Conservation (phyloP, 2,113 vertebrate species). For the Varanus komodoensis region DNA sequence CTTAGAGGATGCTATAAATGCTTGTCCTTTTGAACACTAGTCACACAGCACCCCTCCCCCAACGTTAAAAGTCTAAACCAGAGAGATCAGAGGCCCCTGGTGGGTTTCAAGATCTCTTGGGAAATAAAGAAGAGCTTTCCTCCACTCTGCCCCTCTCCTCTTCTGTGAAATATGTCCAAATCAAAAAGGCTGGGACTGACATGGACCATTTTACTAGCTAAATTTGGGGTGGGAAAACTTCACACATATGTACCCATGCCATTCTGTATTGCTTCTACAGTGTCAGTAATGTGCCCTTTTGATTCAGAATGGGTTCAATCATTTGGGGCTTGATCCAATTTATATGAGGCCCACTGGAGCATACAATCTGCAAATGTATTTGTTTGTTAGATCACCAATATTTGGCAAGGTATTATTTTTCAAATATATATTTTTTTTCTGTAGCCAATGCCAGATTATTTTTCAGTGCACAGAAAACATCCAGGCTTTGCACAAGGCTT, state of each 20-base stretch:
- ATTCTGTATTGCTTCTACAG: background rate
- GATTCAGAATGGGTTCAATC: background rate
- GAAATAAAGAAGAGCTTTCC: background rate
- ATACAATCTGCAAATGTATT: background rate
- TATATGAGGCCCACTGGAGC: background rate
- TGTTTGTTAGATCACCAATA: too few relatives aligned
- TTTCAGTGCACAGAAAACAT: background rate
- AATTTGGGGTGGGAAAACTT: conserved; percentile 1
- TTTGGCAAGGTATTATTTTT: background rate
- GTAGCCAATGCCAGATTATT: background rate
- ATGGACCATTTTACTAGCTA: background rate
- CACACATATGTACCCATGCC: background rate
- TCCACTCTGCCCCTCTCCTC: background rate
- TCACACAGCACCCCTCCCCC: background rate
- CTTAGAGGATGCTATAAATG: background rate
- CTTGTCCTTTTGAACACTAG: background rate
- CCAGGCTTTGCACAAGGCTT: background rate
- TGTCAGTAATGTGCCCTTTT: background rate
- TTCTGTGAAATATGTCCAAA: conserved; percentile 27
- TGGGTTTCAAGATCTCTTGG: background rate
- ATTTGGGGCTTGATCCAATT: background rate
- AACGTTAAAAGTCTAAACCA: background rate
- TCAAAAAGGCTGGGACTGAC: background rate
- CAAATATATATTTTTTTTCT: background rate
- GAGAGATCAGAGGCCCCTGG: background rate